Conservation (phyloP, 1,140 invertebrate genomes). For the Drosophila mayri region DNA sequence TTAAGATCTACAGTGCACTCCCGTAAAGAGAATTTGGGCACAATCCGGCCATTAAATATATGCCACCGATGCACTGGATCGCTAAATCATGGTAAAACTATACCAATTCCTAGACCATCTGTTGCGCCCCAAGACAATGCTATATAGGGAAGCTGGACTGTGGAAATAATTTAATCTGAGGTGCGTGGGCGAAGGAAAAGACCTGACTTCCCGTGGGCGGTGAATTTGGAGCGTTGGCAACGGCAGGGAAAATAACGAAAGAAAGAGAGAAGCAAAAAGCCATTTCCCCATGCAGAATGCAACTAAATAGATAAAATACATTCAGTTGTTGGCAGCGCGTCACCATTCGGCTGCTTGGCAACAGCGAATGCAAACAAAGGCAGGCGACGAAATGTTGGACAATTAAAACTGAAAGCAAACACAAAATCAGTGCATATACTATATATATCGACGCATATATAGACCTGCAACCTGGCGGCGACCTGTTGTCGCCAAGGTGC, state of each 20-base stretch:
- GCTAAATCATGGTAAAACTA: too few species aligned
- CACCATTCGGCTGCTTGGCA: constrained; percentile 54
- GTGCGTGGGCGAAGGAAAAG: constrained; percentile 40
- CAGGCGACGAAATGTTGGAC: constrained; percentile 25
- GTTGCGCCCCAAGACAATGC: too few species aligned
- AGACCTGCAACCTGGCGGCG: constrained; percentile 20
- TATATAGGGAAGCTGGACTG: constrained; percentile 5
- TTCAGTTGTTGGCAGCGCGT: constrained; percentile 43
- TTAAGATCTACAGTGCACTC: constrained; percentile 1
- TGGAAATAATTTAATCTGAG: constrained; percentile 15
- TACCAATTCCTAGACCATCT: not conserved
- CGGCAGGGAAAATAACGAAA: constrained; percentile 15
- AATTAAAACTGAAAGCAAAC: constrained; percentile 34
- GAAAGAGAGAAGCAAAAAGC: constrained; percentile 1
- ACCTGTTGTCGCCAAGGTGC: constrained; percentile 44
- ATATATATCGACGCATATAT: constrained; percentile 5
- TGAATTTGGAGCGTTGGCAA: constrained; percentile 27
- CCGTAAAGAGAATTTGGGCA: not conserved
- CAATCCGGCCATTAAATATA: not conserved
- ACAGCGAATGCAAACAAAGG: constrained; percentile 53
- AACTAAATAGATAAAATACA: constrained; percentile 38
- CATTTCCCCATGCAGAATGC: constrained; percentile 28
- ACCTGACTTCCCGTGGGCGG: constrained; percentile 11
- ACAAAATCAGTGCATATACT: constrained; percentile 23
- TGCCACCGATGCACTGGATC: not conserved